These are phyloP conservation scores for Poecile atricapillus DNA, from an alignment of 2,113 vertebrate genomes.

Conservation along the genomic window DNA sequence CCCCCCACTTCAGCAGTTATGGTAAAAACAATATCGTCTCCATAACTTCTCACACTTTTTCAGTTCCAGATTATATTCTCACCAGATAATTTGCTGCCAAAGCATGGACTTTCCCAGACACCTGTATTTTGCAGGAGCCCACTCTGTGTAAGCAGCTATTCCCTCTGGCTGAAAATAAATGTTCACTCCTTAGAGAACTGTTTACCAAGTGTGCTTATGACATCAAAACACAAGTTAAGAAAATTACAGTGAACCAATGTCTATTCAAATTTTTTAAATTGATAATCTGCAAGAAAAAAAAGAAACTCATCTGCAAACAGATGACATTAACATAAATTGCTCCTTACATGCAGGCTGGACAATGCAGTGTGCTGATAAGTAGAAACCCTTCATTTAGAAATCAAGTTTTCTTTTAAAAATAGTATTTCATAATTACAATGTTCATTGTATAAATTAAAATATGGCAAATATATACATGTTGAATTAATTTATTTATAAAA, in stretches of 20 bases:
- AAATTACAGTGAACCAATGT: neutral
- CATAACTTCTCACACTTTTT: neutral
- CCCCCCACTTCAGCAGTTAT: neutral
- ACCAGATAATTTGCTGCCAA: neutral
- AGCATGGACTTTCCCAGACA: neutral
- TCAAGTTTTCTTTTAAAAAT: neutral
- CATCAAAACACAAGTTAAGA: neutral
- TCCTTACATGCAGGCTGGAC: neutral
- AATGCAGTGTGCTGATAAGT: neutral
- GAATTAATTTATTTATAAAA: neutral
- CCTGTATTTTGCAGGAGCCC: neutral
- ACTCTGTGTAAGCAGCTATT: neutral
- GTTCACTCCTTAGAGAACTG: neutral
- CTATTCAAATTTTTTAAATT: neutral
- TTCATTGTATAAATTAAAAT: slow-evolving; percentile 2
- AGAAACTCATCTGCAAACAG: neutral
- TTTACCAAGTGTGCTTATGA: neutral
- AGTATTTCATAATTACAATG: neutral
- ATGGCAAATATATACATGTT: neutral
- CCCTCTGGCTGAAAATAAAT: neutral
- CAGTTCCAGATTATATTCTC: neutral
- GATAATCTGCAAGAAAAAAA: neutral
- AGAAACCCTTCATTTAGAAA: neutral
- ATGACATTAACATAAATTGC: neutral
- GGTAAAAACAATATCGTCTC: neutral